Percentiles rank a stretch among this genome's conserved stretches.
Evolutionary conservation across 2,113 vertebrate species (phyloP).

Genomic region (Oceanites oceanicus): DNA sequence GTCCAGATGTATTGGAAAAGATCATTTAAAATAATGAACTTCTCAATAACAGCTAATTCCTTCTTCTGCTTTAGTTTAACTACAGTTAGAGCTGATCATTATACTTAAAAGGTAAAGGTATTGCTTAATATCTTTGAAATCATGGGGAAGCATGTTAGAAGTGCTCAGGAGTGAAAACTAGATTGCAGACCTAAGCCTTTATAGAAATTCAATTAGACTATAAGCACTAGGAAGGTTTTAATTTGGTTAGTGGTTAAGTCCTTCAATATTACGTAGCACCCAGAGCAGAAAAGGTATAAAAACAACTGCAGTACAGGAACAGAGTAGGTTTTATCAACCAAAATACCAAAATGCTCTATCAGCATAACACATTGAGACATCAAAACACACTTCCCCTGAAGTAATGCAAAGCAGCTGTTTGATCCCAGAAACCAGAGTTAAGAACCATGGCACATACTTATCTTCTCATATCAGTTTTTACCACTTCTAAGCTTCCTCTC

Average conservation of each 20-base stretch:
- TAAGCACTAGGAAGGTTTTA: background rate
- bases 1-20: background rate
- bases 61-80: background rate
- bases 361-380: background rate
- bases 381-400: background rate
- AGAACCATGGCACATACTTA: background rate
- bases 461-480: background rate
- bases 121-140: background rate
- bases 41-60: background rate
- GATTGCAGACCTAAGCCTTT: background rate
- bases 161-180: background rate
- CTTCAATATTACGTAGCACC: background rate
- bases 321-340: background rate
- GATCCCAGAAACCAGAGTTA: background rate
- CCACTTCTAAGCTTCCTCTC: background rate
- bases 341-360: background rate
- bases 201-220: background rate
- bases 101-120: background rate
- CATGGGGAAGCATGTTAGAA: background rate
- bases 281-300: background rate
- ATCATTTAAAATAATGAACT: background rate
- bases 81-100: background rate
- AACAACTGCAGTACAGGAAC: background rate
- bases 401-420: background rate
- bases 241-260: background rate